Evolutionary conservation across 2,113 vertebrate genomes (phyloP).

Genomic region (Oncorhynchus clarkii): DNA sequence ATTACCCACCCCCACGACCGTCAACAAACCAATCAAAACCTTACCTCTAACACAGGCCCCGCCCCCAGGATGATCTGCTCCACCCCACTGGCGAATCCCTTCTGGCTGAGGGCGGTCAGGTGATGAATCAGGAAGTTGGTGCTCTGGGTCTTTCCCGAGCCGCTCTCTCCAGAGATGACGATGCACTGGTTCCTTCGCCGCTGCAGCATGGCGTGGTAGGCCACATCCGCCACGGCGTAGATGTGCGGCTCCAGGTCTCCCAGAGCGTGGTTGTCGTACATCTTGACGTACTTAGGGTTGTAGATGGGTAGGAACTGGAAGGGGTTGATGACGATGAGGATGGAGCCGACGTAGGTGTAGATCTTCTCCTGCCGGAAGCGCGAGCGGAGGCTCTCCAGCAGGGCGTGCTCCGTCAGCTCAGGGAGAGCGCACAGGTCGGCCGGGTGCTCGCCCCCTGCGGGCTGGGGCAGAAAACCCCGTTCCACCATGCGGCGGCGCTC

Average conservation of each 20-base stretch:
- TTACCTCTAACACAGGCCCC: constrained; percentile 95
- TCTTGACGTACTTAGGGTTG: constrained; percentile 96
- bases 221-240: constrained; percentile 92
- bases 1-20: neutral
- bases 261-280: constrained; percentile 93
- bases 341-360: constrained; percentile 94
- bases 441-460: constrained; percentile 82
- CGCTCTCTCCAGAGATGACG: constrained; percentile 94
- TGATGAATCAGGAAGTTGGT: constrained; percentile 98
- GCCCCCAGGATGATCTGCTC: constrained; percentile 98
- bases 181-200: constrained; percentile 90
- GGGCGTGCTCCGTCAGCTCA: constrained; percentile 86
- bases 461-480: constrained; percentile 89
- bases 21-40: constrained; percentile 13
- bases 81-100: constrained; percentile 95
- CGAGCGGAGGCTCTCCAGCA: constrained; percentile 89
- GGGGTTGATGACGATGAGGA: constrained; percentile 93
- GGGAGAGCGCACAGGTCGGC: constrained; percentile 88
- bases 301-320: constrained; percentile 97
- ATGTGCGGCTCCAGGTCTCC: constrained; percentile 95
- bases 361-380: constrained; percentile 96
- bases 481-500: constrained; percentile 88
- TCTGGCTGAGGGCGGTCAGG: constrained; percentile 95
- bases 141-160: constrained; percentile 96
- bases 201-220: constrained; percentile 95